Evolutionary conservation across 2,113 vertebrate genomes (phyloP), one percentile per base, ranked within the genome.

Genomic region (Beaufortia kweichowensis): DNA sequence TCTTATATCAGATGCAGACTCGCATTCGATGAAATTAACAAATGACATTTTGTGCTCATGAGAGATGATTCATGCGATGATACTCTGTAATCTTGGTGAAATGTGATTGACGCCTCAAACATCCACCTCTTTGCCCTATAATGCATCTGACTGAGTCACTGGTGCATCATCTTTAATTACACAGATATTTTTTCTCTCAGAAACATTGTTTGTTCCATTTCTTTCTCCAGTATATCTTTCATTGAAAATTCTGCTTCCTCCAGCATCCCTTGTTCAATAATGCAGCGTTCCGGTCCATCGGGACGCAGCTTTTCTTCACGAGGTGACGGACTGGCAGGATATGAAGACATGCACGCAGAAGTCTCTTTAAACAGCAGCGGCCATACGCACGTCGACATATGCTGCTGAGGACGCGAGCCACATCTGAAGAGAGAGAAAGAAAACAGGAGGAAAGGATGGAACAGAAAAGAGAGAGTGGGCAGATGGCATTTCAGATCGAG

Each of bases 401-500:
- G 75, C 69, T 72, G 74, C 79, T 41, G 46, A 41, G 75, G 68
- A 73, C 29, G 17, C 19, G 11, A 29, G 41, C 29, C 56, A 60
- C 62, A n/a, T 73, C 75, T 60, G 73, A 61, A 59, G 39, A 68
- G 63, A n/a, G 39, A n/a, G 6, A 15, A 53, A 55, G 61, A 55
- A 39, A 75, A 35, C 60, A 41, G 41, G 57, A 60, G 66, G 29
- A 35, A 48, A 41, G 43, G 14, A 57, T 6, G 64, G 35, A 65
- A 59, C 50, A 65, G 68, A 21, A 31, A 48, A 66, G 43, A 46
- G 50, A 79, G 62, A 77, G 61, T 57, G 65, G 71, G 70, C 78
- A 82, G 81, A 81, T 80, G 73, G 81, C 41, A 50, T 78, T 73
- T 84, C 23, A 62, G 61, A 61, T 56, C 9, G n/a, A 62, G 46